Conservation (phyloP, 2,888 invertebrate species). For the Chironomus tentans region DNA sequence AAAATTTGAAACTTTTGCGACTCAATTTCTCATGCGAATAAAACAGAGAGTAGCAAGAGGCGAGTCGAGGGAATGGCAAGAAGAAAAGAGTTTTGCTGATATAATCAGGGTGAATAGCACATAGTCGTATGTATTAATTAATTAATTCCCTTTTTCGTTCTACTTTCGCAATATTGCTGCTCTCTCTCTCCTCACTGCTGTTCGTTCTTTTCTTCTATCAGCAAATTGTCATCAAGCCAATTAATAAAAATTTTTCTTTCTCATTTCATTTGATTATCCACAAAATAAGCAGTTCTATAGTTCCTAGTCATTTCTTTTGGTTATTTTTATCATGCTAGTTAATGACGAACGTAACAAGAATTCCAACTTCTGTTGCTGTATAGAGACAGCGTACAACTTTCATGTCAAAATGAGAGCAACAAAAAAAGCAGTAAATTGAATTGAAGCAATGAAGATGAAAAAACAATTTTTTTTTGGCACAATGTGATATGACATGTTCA, state of each 20-base stretch:
- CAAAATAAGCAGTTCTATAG: too few species aligned
- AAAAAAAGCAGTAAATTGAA: neutral
- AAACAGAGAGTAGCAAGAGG: neutral
- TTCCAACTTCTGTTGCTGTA: neutral
- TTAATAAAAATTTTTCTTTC: neutral
- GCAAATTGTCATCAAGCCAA: constrained; percentile 13
- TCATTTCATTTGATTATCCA: neutral
- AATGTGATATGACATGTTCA: neutral
- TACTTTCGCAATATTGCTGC: neutral
- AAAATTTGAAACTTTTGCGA: neutral
- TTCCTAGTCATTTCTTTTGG: too few species aligned
- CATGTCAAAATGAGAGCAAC: neutral
- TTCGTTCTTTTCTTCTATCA: neutral
- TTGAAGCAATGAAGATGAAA: neutral
- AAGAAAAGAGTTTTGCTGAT: neutral
- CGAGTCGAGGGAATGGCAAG: too few species aligned
- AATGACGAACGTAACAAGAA: too few species aligned
- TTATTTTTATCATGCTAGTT: too few species aligned
- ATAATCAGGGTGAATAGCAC: neutral
- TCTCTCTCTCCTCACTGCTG: neutral
- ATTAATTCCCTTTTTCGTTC: constrained; percentile 14
- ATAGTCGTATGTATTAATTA: constrained; percentile 7
- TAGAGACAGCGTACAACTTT: too few species aligned
- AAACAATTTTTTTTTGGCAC: neutral
- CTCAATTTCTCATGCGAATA: neutral